Evolutionary conservation across 2,888 invertebrate genomes (phyloP).

Genomic region (Cremastobaeus sp.): DNA sequence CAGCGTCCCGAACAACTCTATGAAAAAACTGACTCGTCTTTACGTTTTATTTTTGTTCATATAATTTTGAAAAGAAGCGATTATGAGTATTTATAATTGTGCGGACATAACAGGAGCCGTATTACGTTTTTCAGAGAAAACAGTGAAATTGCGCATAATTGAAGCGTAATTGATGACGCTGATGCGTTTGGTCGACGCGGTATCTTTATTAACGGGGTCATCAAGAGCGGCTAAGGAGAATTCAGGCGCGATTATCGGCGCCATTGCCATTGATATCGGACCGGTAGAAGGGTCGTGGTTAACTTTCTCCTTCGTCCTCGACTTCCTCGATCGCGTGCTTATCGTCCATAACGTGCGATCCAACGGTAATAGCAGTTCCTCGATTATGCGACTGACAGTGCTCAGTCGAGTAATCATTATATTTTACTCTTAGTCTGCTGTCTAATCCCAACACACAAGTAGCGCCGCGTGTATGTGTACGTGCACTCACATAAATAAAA

Average conservation of each 20-base stretch:
- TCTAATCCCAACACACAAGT: conserved; percentile 28
- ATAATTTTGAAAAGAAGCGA: no score
- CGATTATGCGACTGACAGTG: conserved; percentile 53
- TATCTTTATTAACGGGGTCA: conserved; percentile 51
- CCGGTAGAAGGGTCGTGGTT: conserved; percentile 69
- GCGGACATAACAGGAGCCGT: conserved; percentile 17
- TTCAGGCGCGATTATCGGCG: conserved; percentile 49
- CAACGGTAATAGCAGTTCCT: conserved; percentile 49
- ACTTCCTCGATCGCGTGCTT: conserved; percentile 66
- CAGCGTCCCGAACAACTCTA: no score
- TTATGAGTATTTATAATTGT: background rate
- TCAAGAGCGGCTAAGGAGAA: conserved; percentile 10
- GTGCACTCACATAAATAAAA: background rate
- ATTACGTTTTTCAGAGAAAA: conserved; percentile 33
- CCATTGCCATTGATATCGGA: conserved; percentile 56
- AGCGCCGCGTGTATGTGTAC: conserved; percentile 8
- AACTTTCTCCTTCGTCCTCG: conserved; percentile 73
- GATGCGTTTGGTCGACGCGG: conserved; percentile 8
- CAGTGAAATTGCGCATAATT: conserved; percentile 33
- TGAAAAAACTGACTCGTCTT: no score
- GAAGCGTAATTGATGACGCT: conserved; percentile 1
- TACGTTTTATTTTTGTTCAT: no score
- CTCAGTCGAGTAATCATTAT: conserved; percentile 49
- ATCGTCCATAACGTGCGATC: conserved; percentile 58
- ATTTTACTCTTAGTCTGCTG: conserved; percentile 38